Evolutionary conservation across 2,888 invertebrate species (phyloP).

Genomic region (Idaea aversata): DNA sequence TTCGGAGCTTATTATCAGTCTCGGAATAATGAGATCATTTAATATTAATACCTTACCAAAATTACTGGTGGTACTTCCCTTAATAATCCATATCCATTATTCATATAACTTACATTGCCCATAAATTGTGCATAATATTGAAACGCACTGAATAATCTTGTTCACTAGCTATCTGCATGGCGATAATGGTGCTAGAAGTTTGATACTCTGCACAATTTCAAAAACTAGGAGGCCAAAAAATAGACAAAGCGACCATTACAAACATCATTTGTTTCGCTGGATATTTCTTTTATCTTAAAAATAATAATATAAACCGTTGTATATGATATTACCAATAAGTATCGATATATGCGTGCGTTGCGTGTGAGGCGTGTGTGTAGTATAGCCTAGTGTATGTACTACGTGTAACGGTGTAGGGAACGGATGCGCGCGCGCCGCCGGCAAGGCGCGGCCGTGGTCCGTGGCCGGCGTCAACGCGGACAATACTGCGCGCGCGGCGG

Average conservation of each 20-base stretch:
- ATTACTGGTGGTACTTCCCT: not conserved
- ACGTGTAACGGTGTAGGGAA: constrained; percentile 49
- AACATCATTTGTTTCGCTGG: not conserved
- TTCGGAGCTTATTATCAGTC: constrained; percentile 19
- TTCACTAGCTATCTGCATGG: not conserved
- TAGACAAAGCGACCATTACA: not conserved
- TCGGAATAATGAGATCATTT: not conserved
- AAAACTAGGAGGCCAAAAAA: not conserved
- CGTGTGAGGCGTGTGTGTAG: constrained; percentile 21
- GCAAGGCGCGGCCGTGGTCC: constrained; percentile 77
- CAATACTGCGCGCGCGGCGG: constrained; percentile 43
- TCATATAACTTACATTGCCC: not conserved
- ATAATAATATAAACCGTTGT: too few relatives aligned
- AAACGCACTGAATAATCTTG: constrained; percentile 4
- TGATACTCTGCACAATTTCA: not conserved
- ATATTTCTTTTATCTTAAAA: not conserved
- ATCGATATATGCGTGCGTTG: constrained; percentile 30
- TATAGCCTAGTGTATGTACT: too few relatives aligned
- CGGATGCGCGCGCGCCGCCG: constrained; percentile 69
- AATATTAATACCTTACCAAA: not conserved
- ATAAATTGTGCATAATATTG: constrained; percentile 27
- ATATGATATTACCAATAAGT: not conserved
- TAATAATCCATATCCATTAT: not conserved
- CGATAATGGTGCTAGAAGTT: not conserved
- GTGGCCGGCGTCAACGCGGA: constrained; percentile 74